Evolutionary conservation across 2,888 invertebrate species (phyloP).

Genomic region (Epinotia demarniana): DNA sequence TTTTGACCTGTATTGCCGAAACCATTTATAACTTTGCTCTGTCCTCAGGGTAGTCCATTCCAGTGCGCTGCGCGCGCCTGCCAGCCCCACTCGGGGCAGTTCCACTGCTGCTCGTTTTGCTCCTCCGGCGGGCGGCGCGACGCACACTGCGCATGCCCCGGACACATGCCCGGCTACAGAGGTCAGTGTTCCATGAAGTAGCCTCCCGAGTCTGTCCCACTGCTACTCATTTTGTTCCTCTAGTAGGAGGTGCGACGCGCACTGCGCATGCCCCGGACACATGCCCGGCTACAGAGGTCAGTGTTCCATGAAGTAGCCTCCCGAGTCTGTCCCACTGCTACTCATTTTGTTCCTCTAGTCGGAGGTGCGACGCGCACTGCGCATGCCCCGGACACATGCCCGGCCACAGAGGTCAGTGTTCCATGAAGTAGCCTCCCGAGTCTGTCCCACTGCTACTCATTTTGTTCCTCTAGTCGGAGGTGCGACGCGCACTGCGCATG

Average conservation of each 20-base stretch:
- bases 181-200: conserved; percentile 53
- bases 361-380: too few species aligned
- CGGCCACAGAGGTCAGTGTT: conserved; percentile 82
- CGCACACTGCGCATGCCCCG: conserved; percentile 88
- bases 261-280: conserved; percentile 66
- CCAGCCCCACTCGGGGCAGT: conserved; percentile 88
- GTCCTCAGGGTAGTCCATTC: conserved; percentile 87
- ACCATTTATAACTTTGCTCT: not conserved
- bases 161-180: conserved; percentile 89
- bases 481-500: too few species aligned
- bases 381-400: conserved; percentile 86
- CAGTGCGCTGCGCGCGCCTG: conserved; percentile 86
- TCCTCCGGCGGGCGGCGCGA: conserved; percentile 90
- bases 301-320: not conserved
- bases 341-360: too few species aligned
- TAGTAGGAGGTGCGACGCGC: too few species aligned
- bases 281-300: conserved; percentile 89
- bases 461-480: too few species aligned
- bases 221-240: too few species aligned
- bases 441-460: too few species aligned
- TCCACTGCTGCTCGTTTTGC: conserved; percentile 93
- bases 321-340: not conserved
- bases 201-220: not conserved
- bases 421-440: not conserved
- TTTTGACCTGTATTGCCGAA: too few species aligned